These are phyloP conservation scores for Platycheirus rosarum DNA, from an alignment of 2,888 invertebrate genomes.

Conservation along the genomic window DNA sequence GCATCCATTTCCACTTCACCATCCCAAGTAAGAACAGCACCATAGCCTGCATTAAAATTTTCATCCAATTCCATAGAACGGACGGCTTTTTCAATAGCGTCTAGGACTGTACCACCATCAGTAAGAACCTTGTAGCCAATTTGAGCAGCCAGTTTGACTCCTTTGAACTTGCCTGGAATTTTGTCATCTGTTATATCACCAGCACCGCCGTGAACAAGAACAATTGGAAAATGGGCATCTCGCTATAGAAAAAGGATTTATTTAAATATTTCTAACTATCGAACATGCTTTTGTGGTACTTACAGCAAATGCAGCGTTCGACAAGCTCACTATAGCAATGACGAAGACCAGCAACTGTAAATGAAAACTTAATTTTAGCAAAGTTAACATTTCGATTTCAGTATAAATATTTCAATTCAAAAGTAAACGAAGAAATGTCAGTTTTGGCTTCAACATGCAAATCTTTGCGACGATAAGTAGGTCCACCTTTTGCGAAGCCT, in stretches of 20 bases:
- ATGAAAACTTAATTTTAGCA: no score
- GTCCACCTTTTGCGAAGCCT: no score
- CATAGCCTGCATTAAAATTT: slow-evolving; percentile 92
- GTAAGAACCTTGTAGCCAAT: slow-evolving; percentile 85
- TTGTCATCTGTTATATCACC: slow-evolving; percentile 87
- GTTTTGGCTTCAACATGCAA: no score
- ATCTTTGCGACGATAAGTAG: no score
- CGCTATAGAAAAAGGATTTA: background rate
- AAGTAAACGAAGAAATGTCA: no score
- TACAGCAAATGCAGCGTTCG: background rate
- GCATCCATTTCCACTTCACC: slow-evolving; percentile 94
- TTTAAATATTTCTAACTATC: no score
- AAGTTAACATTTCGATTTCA: no score
- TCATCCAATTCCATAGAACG: slow-evolving; percentile 89
- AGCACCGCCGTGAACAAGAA: slow-evolving; percentile 92
- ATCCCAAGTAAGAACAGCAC: slow-evolving; percentile 89
- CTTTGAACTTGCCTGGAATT: slow-evolving; percentile 85
- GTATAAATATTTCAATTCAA: no score
- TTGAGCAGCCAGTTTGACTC: slow-evolving; percentile 86
- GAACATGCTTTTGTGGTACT: no score
- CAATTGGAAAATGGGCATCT: slow-evolving; percentile 82
- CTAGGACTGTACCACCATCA: slow-evolving; percentile 86
- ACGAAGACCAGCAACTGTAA: background rate
- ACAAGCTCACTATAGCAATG: background rate
- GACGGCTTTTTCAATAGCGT: slow-evolving; percentile 91